Evolutionary conservation across 2,797 vertebrate species (phyloP).

Genomic region (Arnoldichthys spilopterus): DNA sequence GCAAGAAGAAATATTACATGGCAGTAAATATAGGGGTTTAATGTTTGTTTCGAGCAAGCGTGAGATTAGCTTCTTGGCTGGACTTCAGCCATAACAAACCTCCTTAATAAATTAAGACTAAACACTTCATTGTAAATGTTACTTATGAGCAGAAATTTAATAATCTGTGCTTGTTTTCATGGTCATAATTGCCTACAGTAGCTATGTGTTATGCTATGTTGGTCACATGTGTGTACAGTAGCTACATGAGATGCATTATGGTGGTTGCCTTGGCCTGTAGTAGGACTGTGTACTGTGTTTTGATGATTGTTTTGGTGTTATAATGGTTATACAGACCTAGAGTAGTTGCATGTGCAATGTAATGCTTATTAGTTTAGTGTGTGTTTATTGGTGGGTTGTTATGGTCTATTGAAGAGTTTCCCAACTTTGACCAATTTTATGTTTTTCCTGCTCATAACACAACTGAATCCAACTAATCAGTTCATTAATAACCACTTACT

Average conservation of each 20-base stretch:
- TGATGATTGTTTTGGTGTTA: neutral
- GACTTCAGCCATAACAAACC: constrained; percentile 8
- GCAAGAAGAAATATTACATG: neutral
- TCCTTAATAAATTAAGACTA: neutral
- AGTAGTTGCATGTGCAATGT: no score
- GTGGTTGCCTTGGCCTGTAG: neutral
- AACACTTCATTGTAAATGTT: neutral
- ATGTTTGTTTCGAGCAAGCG: neutral
- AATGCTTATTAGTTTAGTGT: no score
- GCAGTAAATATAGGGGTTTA: constrained; percentile 27
- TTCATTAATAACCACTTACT: no score
- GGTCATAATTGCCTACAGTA: no score
- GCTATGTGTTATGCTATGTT: neutral
- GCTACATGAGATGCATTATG: neutral
- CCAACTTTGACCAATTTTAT: no score
- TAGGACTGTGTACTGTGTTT: neutral
- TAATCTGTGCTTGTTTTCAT: no score
- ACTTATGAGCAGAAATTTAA: no score
- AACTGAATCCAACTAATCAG: no score
- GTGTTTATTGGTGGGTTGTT: no score
- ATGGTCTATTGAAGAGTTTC: no score
- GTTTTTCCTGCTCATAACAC: no score
- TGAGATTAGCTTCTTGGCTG: constrained; percentile 10
- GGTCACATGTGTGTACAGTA: neutral
- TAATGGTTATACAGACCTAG: neutral